phyloP scores from a whole-genome alignment of 2,888 invertebrate genomes.

The Dolichopus griseipennis region DNA sequence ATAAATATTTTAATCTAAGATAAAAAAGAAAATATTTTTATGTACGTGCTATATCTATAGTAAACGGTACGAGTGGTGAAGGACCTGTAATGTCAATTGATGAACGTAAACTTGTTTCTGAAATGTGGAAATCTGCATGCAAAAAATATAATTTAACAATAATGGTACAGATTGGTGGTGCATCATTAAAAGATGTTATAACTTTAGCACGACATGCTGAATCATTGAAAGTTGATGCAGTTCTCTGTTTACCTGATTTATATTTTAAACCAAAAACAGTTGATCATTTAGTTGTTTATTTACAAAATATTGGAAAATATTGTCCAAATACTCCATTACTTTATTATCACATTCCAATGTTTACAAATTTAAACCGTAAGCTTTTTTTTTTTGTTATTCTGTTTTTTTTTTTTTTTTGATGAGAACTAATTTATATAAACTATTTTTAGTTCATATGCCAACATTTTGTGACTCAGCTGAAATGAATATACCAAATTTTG shows the following conservation, averaged over 20 bases:
- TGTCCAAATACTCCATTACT: conserved; percentile 69
- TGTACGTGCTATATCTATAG: conserved; percentile 45
- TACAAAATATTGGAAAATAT: conserved; percentile 55
- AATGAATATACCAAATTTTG: conserved; percentile 59
- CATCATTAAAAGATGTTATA: conserved; percentile 57
- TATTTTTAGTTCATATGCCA: conserved; percentile 58
- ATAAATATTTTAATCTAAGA: not conserved
- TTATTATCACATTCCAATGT: conserved; percentile 73
- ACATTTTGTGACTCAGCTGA: conserved; percentile 55
- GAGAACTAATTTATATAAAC: not conserved
- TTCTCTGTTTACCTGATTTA: conserved; percentile 66
- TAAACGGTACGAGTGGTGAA: conserved; percentile 74
- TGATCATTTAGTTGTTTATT: conserved; percentile 55
- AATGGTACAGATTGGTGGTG: conserved; percentile 67
- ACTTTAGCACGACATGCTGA: conserved; percentile 59
- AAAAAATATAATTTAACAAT: conserved; percentile 50
- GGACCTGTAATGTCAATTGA: conserved; percentile 55
- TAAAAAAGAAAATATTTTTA: not conserved
- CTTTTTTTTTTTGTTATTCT: conserved; percentile 23
- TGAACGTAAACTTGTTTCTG: conserved; percentile 59
- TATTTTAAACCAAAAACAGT: conserved; percentile 61
- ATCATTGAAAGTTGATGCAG: conserved; percentile 53
- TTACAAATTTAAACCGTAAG: conserved; percentile 65
- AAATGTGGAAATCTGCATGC: conserved; percentile 55
- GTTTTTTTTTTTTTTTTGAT: not conserved